Base-by-base conservation (phyloP, 2,797 vertebrate species). In the Myotis myotis region DNA sequence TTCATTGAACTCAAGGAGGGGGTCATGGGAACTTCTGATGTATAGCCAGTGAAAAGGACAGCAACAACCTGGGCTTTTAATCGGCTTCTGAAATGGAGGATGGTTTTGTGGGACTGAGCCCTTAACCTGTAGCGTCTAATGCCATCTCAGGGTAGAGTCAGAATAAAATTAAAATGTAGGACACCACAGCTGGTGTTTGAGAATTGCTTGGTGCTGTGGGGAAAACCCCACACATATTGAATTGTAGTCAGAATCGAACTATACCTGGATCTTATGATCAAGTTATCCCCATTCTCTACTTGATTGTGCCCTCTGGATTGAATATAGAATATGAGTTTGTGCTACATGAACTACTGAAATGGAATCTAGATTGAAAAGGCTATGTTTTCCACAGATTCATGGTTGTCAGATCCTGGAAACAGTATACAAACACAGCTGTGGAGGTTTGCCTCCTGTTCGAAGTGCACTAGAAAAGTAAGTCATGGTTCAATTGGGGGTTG, bases 351-450 rank as follows among this genome's bases (percentile, higher is more conserved):
- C 60, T 95, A 22, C 80, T 84, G 78, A 86, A 92, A 96, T 71
- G 11, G 64, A 95, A 91, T 76, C 44, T 53, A 93, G 20, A 88
- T 94, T 97, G 85, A 97, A 68, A 84, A 81, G 57, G 8, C 71
- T 92, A 0, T 96, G 25, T 94, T 96, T 96, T 76, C 62, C 22
- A 95, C 95, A 99, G 99, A 99, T 99, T 97, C 99, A 99, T 47
- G 99, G 99, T 89, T 99, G 99, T 97, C 99, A 99, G 96, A 99
- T 99, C 97, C 93, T 99, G 98, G 99, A 99, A 98, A 99, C 99
- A 0, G 99, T 99, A 80, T 99, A 99, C 98, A 99, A 99, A 96
- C 99, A 99, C 92, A 99, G 99, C 97, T 99, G 99, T 97, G 99
- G 99, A 44, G 99, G 99, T 0, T 97, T 99, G 96, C 99, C 99